Percentiles rank a stretch among this genome's conserved stretches.
phyloP scores from a whole-genome alignment of 2,113 vertebrate species.

The Myotis brandtii region DNA sequence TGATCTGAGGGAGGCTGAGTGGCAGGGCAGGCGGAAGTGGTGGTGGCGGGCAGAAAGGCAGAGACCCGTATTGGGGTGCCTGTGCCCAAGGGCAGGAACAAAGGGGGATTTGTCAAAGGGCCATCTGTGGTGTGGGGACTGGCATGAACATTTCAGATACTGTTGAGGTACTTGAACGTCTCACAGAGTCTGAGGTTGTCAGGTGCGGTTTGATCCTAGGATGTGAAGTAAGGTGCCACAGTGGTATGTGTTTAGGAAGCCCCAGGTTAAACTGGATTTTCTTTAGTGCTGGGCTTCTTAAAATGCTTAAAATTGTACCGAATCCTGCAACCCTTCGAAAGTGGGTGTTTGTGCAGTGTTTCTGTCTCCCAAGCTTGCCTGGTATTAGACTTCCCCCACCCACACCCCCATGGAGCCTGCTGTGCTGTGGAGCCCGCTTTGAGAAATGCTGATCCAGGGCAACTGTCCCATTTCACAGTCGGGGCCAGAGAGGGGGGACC shows the following conservation, averaged over 20 bases:
- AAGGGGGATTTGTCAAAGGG: not conserved
- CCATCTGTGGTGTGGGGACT: not conserved
- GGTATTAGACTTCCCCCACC: not conserved
- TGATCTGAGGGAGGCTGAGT: not conserved
- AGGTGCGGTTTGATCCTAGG: not conserved
- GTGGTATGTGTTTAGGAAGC: not conserved
- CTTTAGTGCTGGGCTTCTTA: not conserved
- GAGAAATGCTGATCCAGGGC: not conserved
- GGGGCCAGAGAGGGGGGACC: not conserved
- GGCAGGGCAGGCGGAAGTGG: not conserved
- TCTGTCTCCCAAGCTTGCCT: not conserved
- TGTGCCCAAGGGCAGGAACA: not conserved
- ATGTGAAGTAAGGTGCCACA: not conserved
- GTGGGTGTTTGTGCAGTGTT: no score
- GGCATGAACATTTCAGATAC: not conserved
- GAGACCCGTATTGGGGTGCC: not conserved
- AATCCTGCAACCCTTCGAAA: not conserved
- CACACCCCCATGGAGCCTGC: not conserved
- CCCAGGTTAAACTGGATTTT: not conserved
- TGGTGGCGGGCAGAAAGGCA: not conserved
- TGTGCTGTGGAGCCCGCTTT: not conserved
- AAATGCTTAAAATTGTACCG: not conserved
- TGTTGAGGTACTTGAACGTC: not conserved
- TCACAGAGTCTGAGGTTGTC: not conserved
- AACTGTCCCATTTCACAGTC: constrained; percentile 21